Evolutionary conservation across 2,888 invertebrate genomes (phyloP).

Genomic region (Furcula furcula): DNA sequence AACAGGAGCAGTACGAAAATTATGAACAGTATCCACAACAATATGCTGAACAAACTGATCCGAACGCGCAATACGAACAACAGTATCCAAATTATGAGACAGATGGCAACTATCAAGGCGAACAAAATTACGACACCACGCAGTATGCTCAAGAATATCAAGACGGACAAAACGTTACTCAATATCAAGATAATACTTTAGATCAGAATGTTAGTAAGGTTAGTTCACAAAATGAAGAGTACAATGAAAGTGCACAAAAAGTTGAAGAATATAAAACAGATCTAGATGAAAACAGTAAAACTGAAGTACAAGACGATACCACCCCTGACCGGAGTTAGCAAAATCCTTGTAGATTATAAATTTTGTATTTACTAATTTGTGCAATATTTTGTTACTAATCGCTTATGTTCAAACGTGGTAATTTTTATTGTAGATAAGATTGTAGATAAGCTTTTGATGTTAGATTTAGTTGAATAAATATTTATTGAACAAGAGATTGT

Average conservation of each 20-base stretch:
- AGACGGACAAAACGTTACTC: conserved; percentile 11
- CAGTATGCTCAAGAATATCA: conserved; percentile 43
- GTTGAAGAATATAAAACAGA: conserved; percentile 13
- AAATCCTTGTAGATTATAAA: conserved; percentile 32
- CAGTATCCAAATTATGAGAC: conserved; percentile 54
- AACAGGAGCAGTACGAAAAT: conserved; percentile 56
- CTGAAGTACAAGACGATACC: conserved; percentile 45
- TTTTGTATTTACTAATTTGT: conserved; percentile 44
- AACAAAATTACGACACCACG: conserved; percentile 49
- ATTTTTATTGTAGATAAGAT: conserved; percentile 22
- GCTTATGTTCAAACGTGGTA: conserved; percentile 19
- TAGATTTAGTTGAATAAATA: no score
- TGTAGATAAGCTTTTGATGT: conserved; percentile 40
- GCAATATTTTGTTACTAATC: conserved; percentile 60
- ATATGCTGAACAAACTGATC: conserved; percentile 41
- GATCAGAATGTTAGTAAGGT: conserved; percentile 4
- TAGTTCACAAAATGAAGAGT: conserved; percentile 11
- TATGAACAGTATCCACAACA: conserved; percentile 56
- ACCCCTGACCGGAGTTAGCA: conserved; percentile 64
- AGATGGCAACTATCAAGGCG: conserved; percentile 50
- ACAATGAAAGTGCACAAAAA: conserved; percentile 20
- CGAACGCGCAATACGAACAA: conserved; percentile 49
- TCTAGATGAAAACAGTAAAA: conserved; percentile 29
- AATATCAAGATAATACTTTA: conserved; percentile 2
- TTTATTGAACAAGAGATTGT: no score